Evolutionary conservation across 2,888 invertebrate species (phyloP).

Genomic region (Eustalomyia histrio): DNA sequence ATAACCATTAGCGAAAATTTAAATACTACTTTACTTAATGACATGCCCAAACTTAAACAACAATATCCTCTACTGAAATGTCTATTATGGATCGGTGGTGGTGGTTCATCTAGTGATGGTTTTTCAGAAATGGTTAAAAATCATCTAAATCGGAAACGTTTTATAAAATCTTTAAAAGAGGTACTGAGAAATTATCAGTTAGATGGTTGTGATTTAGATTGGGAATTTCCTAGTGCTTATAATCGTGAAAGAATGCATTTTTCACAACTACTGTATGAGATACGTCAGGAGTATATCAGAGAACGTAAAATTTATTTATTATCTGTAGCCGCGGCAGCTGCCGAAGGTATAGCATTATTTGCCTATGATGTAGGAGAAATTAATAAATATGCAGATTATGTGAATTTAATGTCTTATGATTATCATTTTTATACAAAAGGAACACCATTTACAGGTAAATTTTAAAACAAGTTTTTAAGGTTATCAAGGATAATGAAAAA

Average conservation of each 20-base stretch:
- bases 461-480: not conserved
- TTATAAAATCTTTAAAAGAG: conserved; percentile 81
- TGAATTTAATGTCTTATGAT: conserved; percentile 96
- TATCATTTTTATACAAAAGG: conserved; percentile 88
- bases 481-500: not conserved
- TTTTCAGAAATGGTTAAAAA: conserved; percentile 87
- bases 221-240: conserved; percentile 90
- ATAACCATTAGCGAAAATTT: conserved; percentile 81
- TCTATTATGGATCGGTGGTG: conserved; percentile 87
- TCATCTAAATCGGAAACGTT: conserved; percentile 85
- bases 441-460: conserved; percentile 87
- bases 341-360: conserved; percentile 85
- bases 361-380: conserved; percentile 90
- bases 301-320: conserved; percentile 83
- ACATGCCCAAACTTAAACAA: conserved; percentile 80
- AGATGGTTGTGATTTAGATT: conserved; percentile 84
- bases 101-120: conserved; percentile 82
- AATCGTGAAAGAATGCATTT: conserved; percentile 86
- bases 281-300: conserved; percentile 84
- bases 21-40: conserved; percentile 71
- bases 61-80: conserved; percentile 85
- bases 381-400: conserved; percentile 89
- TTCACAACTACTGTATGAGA: conserved; percentile 86
- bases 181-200: conserved; percentile 74
- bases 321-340: conserved; percentile 90